Percentiles rank a stretch among this genome's conserved stretches.
Evolutionary conservation across 1,140 invertebrate genomes (phyloP).

Genomic region (Scaptomyza montana): DNA sequence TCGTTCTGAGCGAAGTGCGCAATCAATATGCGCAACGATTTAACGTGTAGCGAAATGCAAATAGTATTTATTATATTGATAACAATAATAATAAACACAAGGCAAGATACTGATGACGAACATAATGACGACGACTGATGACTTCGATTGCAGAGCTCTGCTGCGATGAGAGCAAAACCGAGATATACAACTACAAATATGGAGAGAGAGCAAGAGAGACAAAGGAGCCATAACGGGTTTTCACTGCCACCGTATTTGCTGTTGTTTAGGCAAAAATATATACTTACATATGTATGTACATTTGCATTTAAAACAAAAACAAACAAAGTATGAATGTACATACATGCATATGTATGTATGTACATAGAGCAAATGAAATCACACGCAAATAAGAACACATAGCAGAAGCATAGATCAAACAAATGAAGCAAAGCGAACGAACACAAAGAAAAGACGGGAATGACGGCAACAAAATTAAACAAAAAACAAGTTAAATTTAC

Average conservation of each 20-base stretch:
- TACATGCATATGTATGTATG: no score
- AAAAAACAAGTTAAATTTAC: constrained; percentile 74
- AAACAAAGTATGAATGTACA: no score
- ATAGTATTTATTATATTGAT: constrained; percentile 55
- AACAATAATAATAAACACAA: constrained; percentile 56
- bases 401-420: constrained; percentile 11
- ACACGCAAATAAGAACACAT: constrained; percentile 68
- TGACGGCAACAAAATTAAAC: constrained; percentile 43
- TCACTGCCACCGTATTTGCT: constrained; percentile 22
- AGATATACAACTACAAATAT: neutral
- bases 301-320: constrained; percentile 1
- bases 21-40: constrained; percentile 23
- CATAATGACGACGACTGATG: constrained; percentile 36
- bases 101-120: constrained; percentile 47
- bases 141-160: constrained; percentile 23
- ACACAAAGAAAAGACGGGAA: constrained; percentile 39
- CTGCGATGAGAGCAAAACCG: neutral
- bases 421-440: constrained; percentile 39
- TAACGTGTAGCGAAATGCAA: constrained; percentile 29
- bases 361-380: constrained; percentile 60
- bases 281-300: neutral
- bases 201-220: constrained; percentile 9
- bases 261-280: constrained; percentile 32
- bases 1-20: no score
- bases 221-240: constrained; percentile 57